These are phyloP conservation scores for Sphyrna mokarran DNA, from an alignment of 2,113 vertebrate genomes.

Conservation along the genomic window DNA sequence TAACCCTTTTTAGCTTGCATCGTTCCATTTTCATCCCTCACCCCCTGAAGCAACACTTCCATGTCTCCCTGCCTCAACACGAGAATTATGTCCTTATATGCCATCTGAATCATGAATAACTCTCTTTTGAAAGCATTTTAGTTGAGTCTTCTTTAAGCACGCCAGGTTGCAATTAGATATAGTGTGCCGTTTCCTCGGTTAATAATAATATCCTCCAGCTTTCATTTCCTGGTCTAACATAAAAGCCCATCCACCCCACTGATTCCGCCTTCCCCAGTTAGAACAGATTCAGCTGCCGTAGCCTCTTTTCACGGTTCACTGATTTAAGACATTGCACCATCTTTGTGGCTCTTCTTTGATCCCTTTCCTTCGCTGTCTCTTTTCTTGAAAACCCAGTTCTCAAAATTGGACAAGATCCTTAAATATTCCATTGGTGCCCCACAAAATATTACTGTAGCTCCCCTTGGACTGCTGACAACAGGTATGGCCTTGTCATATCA, in stretches of 20 bases:
- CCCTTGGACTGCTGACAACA: neutral
- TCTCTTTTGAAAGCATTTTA: neutral
- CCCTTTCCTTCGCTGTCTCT: neutral
- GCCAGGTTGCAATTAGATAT: constrained; percentile 3
- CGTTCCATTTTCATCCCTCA: neutral
- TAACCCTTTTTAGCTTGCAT: neutral
- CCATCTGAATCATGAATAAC: neutral
- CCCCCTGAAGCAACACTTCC: neutral
- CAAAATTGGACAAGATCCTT: neutral
- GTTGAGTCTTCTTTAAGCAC: constrained; percentile 19
- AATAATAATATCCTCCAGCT: constrained; percentile 29
- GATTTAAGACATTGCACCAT: neutral
- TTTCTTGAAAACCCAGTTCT: neutral
- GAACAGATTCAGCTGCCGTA: neutral
- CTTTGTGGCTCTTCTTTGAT: constrained; percentile 20
- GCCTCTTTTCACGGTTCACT: constrained; percentile 26
- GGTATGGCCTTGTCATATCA: neutral
- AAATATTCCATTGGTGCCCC: neutral
- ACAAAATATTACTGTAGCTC: neutral
- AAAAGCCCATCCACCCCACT: constrained; percentile 33
- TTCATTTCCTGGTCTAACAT: constrained; percentile 28
- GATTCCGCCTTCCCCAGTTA: constrained; percentile 18
- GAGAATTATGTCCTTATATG: neutral
- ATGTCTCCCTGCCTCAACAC: neutral
- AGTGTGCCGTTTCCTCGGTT: neutral